These are phyloP conservation scores for Catharus ustulatus DNA, from an alignment of 2,797 vertebrate genomes.

Conservation along the genomic window DNA sequence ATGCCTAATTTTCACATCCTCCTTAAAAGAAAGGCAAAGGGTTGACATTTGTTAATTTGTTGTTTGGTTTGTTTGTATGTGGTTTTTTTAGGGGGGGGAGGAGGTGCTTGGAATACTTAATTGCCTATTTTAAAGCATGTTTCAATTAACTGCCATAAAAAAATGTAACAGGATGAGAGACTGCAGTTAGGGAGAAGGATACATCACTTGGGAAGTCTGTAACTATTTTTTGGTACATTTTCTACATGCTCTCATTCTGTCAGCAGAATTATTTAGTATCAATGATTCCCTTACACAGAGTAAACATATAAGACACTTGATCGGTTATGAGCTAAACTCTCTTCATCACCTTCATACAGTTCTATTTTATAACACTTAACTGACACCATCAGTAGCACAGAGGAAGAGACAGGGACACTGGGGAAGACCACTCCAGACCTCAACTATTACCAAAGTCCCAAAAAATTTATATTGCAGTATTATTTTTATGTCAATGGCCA, in stretches of 20 bases:
- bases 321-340: background rate
- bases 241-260: background rate
- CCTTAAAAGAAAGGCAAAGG: background rate
- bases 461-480: background rate
- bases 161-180: background rate
- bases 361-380: background rate
- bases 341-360: background rate
- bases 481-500: background rate
- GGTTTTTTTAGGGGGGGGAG: accelerated
- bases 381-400: background rate
- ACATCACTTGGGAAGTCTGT: background rate
- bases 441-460: background rate
- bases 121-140: background rate
- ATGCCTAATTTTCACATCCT: background rate
- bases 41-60: background rate
- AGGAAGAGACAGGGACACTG: background rate
- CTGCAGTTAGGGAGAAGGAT: background rate
- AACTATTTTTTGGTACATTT: background rate
- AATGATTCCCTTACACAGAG: background rate
- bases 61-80: background rate
- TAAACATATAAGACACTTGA: background rate
- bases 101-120: background rate
- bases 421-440: background rate
- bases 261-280: background rate
- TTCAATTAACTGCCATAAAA: background rate